Percentiles rank a stretch among this genome's conserved stretches.
Evolutionary conservation across 1,140 invertebrate genomes (phyloP).

Genomic region (Leguminivora glycinivorella): DNA sequence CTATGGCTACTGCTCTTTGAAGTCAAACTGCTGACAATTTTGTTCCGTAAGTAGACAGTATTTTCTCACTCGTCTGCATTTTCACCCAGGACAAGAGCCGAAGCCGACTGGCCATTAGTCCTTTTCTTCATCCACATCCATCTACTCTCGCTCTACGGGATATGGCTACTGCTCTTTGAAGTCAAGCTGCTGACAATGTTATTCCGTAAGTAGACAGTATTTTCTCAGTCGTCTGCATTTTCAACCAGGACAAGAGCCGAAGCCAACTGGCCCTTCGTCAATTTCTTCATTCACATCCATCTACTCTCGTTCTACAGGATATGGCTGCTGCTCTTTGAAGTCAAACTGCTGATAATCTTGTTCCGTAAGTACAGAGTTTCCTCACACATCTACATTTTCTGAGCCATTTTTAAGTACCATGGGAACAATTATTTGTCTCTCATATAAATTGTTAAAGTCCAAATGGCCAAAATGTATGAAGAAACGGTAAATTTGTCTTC

Average conservation of each 20-base stretch:
- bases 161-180: constrained; percentile 80
- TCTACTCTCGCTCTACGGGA: constrained; percentile 81
- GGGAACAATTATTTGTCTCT: no score
- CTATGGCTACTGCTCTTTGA: constrained; percentile 80
- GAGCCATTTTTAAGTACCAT: no score
- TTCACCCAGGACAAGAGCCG: constrained; percentile 36
- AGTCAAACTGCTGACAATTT: constrained; percentile 81
- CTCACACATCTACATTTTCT: no score
- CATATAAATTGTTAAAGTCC: no score
- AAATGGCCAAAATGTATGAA: no score
- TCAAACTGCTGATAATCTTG: constrained; percentile 81
- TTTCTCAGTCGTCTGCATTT: no score
- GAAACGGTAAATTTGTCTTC: no score
- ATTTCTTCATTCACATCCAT: constrained; percentile 85
- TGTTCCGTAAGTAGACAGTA: constrained; percentile 81
- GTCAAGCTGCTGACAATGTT: constrained; percentile 81
- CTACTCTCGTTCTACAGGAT: constrained; percentile 82
- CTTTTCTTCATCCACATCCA: constrained; percentile 85
- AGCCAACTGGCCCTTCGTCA: constrained; percentile 82
- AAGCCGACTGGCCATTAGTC: constrained; percentile 83
- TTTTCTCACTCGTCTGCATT: no score
- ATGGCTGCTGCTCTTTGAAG: constrained; percentile 80
- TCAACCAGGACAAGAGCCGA: constrained; percentile 50
- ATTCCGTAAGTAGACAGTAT: constrained; percentile 81
- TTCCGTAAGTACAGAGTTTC: constrained; percentile 80